phyloP scores from a whole-genome alignment of 2,113 vertebrate species.

The Zapus hudsonius region DNA sequence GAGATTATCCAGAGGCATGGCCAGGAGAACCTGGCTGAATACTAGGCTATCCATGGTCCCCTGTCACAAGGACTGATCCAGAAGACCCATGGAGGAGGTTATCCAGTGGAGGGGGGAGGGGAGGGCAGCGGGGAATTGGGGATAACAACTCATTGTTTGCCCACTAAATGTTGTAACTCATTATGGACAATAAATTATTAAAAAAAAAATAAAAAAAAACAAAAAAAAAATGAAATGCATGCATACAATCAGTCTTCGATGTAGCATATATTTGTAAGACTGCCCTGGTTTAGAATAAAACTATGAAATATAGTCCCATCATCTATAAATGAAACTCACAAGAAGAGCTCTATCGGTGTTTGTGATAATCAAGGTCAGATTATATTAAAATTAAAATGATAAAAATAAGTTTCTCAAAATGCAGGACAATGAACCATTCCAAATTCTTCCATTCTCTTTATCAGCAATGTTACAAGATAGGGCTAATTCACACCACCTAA shows the following conservation, averaged over 20 bases:
- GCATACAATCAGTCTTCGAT: constrained; percentile 48
- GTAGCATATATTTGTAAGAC: constrained; percentile 45
- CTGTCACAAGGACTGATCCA: no score
- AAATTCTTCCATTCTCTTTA: background rate
- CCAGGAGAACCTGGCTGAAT: no score
- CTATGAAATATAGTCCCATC: constrained; percentile 35
- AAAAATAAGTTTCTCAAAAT: constrained; percentile 5
- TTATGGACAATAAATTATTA: no score
- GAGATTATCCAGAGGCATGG: no score
- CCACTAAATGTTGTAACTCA: no score
- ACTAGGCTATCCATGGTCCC: no score
- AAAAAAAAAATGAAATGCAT: no score
- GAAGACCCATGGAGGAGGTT: no score
- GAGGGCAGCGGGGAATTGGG: no score
- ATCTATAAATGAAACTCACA: constrained; percentile 48
- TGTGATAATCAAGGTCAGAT: background rate
- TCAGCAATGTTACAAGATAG: background rate
- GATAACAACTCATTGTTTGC: no score
- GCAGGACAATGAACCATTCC: background rate
- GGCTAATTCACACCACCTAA: background rate
- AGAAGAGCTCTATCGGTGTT: constrained; percentile 8
- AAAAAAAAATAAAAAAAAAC: no score
- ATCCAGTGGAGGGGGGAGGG: no score
- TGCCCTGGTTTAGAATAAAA: constrained; percentile 53
- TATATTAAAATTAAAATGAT: constrained; percentile 26